Base-by-base conservation (phyloP, 1,140 invertebrate species). In the Mycetomoellerius zeteki region DNA sequence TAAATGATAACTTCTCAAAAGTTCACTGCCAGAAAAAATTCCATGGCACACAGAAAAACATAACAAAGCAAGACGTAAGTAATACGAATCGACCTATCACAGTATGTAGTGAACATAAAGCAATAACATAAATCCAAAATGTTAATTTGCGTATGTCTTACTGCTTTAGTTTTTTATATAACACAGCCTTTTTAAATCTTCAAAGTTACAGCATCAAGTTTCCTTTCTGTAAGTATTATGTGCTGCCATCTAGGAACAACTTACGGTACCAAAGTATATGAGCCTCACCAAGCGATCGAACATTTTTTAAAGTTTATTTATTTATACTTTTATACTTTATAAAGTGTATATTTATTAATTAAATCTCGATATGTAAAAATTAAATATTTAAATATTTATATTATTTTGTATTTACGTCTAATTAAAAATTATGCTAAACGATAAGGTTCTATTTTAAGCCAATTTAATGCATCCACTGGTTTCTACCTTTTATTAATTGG, bases 231-330 rank as follows among this genome's bases (percentile, higher is more conserved):
- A 75, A 84, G 69, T 84, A 84, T 62, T 16, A 62, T 3, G 82
- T 89, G 88, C 58, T 69, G 88, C 87, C 88, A 89, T 89, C 88
- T 89, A 89, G 21, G 43, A 43, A 69, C 21, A 19, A 54, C 10
- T 12, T 14, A 10, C 5, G 1, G 10, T 73, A 84, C n/a, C 7
- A 84, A 73, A 73, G 1, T 58, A 14, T 8, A 12, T 56, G 19
- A 33, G 3, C 16, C 6, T 33, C 37, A 30, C 47, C 24, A 50
- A 73, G n/a, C 21, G n/a, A 43, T 14, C 12, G 24, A 56, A 71
- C 24, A 30, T 43, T 72, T n/a, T 43, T 21, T 24, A 21, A 58
- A n/a, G 8, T 82, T 58, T 27, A 43, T 58, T 30, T 50, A 37
- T 43, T 43, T 43, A 43, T 43, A 43, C 2, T 43, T 12, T 43